These are phyloP conservation scores for Athetis lepigone DNA, from an alignment of 2,888 invertebrate species.

Conservation along the genomic window DNA sequence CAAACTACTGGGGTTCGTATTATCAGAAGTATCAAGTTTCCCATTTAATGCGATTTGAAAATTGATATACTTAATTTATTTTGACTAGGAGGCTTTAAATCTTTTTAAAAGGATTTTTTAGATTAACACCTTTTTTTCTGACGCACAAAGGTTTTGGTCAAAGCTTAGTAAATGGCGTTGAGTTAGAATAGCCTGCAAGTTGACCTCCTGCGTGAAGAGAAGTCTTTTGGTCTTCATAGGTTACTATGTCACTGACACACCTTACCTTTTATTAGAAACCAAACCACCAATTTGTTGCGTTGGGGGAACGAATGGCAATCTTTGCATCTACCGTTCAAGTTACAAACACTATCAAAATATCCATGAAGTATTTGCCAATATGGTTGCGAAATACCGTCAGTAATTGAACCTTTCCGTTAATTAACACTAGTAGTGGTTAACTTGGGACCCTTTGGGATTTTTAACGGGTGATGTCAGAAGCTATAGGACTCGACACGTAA, in stretches of 20 bases:
- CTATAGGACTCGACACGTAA: slow-evolving; percentile 15
- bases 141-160: slow-evolving; percentile 1
- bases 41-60: background rate
- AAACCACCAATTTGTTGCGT: slow-evolving; percentile 33
- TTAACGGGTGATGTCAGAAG: background rate
- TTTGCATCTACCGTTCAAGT: slow-evolving; percentile 20
- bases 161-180: slow-evolving; percentile 12
- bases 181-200: slow-evolving; percentile 12
- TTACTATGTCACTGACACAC: slow-evolving; percentile 27
- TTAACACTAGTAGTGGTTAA: background rate
- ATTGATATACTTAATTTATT: background rate
- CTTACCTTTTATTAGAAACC: slow-evolving; percentile 32
- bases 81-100: background rate
- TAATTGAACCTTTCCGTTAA: slow-evolving; percentile 1
- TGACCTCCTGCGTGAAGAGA: slow-evolving; percentile 12
- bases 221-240: slow-evolving; percentile 25
- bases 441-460: background rate
- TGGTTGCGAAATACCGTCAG: slow-evolving; percentile 10
- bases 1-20: no score
- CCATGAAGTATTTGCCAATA: slow-evolving; percentile 24
- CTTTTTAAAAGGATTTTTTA: background rate
- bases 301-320: slow-evolving; percentile 40
- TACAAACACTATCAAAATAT: slow-evolving; percentile 7
- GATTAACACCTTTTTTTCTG: background rate
- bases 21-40: slow-evolving; percentile 1